Base-by-base conservation (phyloP, 2,113 vertebrate genomes). In the Sylvia atricapilla region DNA sequence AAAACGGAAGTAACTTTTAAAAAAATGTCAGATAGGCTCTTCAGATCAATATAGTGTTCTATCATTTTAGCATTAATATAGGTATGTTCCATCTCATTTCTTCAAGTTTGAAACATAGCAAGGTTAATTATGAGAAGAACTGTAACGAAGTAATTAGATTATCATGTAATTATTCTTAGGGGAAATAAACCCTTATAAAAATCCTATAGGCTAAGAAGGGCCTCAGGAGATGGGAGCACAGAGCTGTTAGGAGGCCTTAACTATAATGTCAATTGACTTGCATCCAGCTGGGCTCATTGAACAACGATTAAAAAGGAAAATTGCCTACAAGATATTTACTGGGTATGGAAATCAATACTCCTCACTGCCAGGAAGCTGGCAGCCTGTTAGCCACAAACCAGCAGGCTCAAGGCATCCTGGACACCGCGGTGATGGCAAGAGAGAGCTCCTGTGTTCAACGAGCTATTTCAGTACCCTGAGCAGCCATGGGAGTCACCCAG, bases 251-350 rank as follows among this genome's bases (percentile, higher is more conserved):
- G 27, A 87, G 62, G 35, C 24, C 39, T 68, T 93, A 93, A 87
- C 56, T 84, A 60, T 21, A 21, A 72, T 19, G 37, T 81, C 87
- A 91, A 94, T 90, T 84, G 84, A 81, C 82, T 84, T 92, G 49
- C 4, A 0, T 76, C 66, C 58, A 33, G 18, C 49, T 93, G 52
- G 72, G 62, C 60, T 95, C 69, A 75, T 13, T 79, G 84, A 96
- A 47, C 37, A 68, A 60, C 31, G 25, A 93, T 75, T 79, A 64
- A 75, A 72, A 63, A 62, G 22, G 30, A 74, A 68, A 94, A 81
- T 63, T 31, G 66, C 52, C 77, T 56, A 50, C 50, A 59, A 66
- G 50, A 4, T 28, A 90, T 89, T 59, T 91, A 17, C 17, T 27
- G 37, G 19, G 11, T 81, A 28, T 35, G 43, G 88, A 67, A 91